These are phyloP conservation scores for Mesocentrotus franciscanus DNA, from an alignment of 53 echinoderm and acorn worm species.

Conservation along the genomic window DNA sequence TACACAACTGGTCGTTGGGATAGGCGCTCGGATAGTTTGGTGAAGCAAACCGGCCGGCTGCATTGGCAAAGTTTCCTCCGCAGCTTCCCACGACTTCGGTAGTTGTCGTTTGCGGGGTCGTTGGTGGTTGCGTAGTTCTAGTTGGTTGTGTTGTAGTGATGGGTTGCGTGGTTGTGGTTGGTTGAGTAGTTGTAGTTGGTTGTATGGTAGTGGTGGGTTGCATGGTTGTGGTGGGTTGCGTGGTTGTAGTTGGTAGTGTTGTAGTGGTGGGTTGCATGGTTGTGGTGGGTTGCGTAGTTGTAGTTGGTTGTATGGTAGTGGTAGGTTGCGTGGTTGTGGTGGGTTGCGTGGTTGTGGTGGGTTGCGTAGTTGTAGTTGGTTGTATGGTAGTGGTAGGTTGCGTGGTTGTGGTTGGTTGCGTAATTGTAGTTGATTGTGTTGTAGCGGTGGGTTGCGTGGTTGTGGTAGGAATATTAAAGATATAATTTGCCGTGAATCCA, in stretches of 20 bases:
- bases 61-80: not conserved
- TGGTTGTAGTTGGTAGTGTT: not conserved
- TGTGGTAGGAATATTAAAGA: not conserved
- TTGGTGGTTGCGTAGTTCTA: not conserved
- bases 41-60: constrained; percentile 4
- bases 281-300: not conserved
- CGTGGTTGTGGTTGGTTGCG: not conserved
- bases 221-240: not conserved
- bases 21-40: not conserved
- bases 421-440: not conserved
- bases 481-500: not conserved
- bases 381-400: not conserved
- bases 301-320: not conserved
- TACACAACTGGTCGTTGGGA: not conserved
- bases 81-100: not conserved
- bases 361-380: not conserved
- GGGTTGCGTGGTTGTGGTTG: not conserved
- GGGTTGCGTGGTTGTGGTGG: not conserved
- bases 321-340: not conserved
- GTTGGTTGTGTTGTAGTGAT: not conserved
- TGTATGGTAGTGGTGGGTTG: not conserved
- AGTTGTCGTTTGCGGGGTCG: not conserved
- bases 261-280: not conserved
- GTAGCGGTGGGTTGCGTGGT: not conserved
- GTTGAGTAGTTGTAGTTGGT: not conserved